Evolutionary conservation across 2,113 vertebrate species (phyloP).

Genomic region (Zapornia atra): DNA sequence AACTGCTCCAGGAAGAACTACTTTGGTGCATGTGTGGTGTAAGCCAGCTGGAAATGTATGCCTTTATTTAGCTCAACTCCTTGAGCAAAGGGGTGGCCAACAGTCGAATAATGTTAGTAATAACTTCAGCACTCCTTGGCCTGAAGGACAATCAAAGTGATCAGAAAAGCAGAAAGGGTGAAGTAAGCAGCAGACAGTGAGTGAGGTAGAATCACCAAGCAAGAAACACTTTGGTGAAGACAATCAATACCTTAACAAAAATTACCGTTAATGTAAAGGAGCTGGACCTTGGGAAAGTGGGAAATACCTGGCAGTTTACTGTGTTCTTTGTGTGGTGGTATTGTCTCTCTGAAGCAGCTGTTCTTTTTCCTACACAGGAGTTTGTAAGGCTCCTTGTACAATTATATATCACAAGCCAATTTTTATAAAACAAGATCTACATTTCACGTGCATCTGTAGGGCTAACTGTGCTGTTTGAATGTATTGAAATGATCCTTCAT

Average conservation of each 20-base stretch:
- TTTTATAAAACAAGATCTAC: not conserved
- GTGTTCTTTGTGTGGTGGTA: not conserved
- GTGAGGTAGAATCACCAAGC: not conserved
- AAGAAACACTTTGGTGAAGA: not conserved
- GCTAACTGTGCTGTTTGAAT: not conserved
- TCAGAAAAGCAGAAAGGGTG: not conserved
- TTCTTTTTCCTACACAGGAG: not conserved
- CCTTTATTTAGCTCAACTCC: not conserved
- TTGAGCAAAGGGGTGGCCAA: not conserved
- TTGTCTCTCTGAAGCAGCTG: not conserved
- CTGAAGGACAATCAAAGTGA: not conserved
- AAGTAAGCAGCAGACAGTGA: not conserved
- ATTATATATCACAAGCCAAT: not conserved
- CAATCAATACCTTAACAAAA: not conserved
- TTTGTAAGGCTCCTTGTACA: not conserved
- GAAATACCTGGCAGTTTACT: not conserved
- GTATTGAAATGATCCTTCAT: slow-evolving; percentile 35
- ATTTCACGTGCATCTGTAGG: slow-evolving; percentile 19
- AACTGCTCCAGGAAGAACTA: not conserved
- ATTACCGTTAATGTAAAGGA: not conserved
- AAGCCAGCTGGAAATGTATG: not conserved
- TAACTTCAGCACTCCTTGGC: not conserved
- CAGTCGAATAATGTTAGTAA: not conserved
- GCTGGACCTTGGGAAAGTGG: not conserved
- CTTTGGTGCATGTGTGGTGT: not conserved